Conservation (phyloP, 2,888 invertebrate species). For the Alsophila aescularia region DNA sequence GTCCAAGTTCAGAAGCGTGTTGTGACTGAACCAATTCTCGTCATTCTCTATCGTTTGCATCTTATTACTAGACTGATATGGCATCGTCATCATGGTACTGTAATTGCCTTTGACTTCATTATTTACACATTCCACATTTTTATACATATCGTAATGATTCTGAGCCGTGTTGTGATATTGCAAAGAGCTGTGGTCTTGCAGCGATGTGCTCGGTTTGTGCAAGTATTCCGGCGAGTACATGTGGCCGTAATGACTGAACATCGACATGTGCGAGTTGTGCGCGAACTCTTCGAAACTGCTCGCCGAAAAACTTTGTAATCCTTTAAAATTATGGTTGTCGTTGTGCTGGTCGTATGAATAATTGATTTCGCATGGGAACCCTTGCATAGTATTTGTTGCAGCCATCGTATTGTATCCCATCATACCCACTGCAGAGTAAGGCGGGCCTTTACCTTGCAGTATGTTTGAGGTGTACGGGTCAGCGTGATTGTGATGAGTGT, state of each 20-base stretch:
- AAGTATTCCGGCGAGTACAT: slow-evolving; percentile 76
- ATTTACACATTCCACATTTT: slow-evolving; percentile 68
- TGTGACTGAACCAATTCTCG: slow-evolving; percentile 80
- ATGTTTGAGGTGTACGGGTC: slow-evolving; percentile 75
- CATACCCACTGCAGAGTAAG: slow-evolving; percentile 57
- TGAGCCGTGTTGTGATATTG: slow-evolving; percentile 68
- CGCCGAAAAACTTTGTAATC: slow-evolving; percentile 77
- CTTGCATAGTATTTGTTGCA: slow-evolving; percentile 50
- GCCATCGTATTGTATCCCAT: slow-evolving; percentile 67
- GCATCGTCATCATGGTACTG: slow-evolving; percentile 87
- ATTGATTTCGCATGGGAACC: slow-evolving; percentile 77
- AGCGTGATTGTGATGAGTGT: slow-evolving; percentile 70
- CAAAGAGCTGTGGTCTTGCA: slow-evolving; percentile 62
- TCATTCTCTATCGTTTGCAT: slow-evolving; percentile 86
- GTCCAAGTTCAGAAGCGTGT: slow-evolving; percentile 69
- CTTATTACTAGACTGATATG: slow-evolving; percentile 86
- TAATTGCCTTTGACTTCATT: slow-evolving; percentile 83
- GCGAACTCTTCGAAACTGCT: slow-evolving; percentile 83
- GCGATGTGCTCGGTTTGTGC: slow-evolving; percentile 63
- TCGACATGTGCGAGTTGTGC: slow-evolving; percentile 77
- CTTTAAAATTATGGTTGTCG: slow-evolving; percentile 67
- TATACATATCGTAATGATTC: slow-evolving; percentile 74
- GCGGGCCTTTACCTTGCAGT: slow-evolving; percentile 74
- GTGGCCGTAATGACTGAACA: slow-evolving; percentile 81
- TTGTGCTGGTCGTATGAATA: slow-evolving; percentile 70